Evolutionary conservation across 2,797 vertebrate species (phyloP).

Genomic region (Catharus ustulatus): DNA sequence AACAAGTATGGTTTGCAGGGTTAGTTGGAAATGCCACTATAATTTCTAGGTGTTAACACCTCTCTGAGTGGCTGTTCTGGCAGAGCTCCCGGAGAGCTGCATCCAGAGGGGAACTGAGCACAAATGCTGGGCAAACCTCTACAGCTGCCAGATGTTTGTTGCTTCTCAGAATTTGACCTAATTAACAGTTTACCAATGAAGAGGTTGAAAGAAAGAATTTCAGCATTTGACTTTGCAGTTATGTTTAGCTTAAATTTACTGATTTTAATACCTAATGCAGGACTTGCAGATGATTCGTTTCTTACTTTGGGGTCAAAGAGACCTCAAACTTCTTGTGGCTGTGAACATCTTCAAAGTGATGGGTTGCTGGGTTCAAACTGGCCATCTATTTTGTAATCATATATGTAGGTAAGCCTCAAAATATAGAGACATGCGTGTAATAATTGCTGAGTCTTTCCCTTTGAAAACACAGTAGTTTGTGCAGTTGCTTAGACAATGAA

Average conservation of each 20-base stretch:
- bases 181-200: not conserved
- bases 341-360: not conserved
- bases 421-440: fast-evolving
- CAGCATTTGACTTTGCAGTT: not conserved
- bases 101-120: not conserved
- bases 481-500: not conserved
- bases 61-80: not conserved
- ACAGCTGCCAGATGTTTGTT: not conserved
- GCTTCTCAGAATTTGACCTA: not conserved
- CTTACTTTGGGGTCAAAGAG: not conserved
- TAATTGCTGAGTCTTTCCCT: not conserved
- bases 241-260: not conserved
- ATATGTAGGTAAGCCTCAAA: not conserved
- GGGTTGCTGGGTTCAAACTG: not conserved
- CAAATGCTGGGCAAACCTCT: not conserved
- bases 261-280: not conserved
- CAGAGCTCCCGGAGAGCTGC: not conserved
- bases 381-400: not conserved
- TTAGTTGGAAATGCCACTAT: constrained; percentile 44
- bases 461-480: not conserved
- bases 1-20: constrained; percentile 66
- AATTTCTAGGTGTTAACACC: constrained; percentile 42
- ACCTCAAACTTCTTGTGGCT: not conserved
- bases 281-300: not conserved
- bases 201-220: not conserved